Evolutionary conservation across 2,888 invertebrate genomes (phyloP), one percentile per base, ranked within the genome.

Genomic region (Nemurella pictetii): DNA sequence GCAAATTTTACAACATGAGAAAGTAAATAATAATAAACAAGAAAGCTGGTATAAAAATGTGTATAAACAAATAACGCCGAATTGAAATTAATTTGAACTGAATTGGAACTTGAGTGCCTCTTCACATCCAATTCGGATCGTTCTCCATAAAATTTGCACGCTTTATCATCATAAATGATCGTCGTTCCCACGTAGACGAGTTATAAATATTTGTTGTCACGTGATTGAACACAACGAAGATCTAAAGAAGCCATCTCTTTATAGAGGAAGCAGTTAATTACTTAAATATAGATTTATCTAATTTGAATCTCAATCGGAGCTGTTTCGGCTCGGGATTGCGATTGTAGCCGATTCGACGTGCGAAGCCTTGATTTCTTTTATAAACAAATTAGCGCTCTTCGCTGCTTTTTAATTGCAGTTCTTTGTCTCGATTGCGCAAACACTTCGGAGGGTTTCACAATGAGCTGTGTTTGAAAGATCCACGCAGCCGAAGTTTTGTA

Each of bases 191-290:
- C 20, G n/a, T 55, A 20, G 15, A 55, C 5, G 55, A 55, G 55
- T 55, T 55, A 55, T 55, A 55, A 55, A 55, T 55, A 55, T 55
- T 55, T 55, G 12, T 55, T 55, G 55, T 55, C 55, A 7, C 55
- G 20, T 55, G 55, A 55, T 55, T 55, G 55, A 15, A 55, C 55
- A 55, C 20, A 3, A 55, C 15, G 1, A 12, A 55, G 27, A 75
- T 75, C 78, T 78, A 29, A 27, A 27, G 78, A 78, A 78, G 78
- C 28, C 78, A 78, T 78, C 78, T 78, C 30, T 30, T n/a, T n/a
- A 5, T 5, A 32, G 81, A 81, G 55, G 81, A 81, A 82, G 72
- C 82, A 26, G 29, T 72, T 82, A 82, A 36, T 82, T 28, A 82
- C 72, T 55, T 36, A 82, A 82, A 82, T 80, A 80, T 55, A 82